Conservation (phyloP, 2,888 invertebrate species). For the Sialis lutaria region DNA sequence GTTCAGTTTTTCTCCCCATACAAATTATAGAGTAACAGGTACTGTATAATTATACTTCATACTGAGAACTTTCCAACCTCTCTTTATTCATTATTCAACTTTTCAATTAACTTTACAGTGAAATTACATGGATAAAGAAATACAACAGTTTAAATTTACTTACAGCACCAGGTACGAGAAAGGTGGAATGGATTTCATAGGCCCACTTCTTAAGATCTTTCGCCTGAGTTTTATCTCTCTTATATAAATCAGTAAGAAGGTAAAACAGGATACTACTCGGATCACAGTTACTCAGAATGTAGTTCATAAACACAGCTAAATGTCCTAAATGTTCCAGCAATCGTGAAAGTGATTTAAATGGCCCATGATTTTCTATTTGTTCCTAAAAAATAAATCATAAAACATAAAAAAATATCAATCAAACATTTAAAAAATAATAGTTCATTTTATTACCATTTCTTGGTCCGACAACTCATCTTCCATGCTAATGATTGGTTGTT, state of each 20-base stretch:
- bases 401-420: not conserved
- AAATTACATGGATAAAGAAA: not conserved
- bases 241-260: slow-evolving; percentile 80
- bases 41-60: too few species aligned
- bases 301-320: slow-evolving; percentile 88
- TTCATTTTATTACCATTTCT: slow-evolving; percentile 38
- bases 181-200: slow-evolving; percentile 95
- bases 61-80: too few species aligned
- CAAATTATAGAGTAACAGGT: too few species aligned
- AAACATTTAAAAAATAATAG: not conserved
- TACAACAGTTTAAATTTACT: slow-evolving; percentile 20
- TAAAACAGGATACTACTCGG: slow-evolving; percentile 52
- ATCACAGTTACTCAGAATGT: slow-evolving; percentile 68
- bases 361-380: slow-evolving; percentile 66
- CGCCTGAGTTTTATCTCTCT: slow-evolving; percentile 45
- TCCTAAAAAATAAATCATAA: slow-evolving; percentile 33
- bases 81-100: too few species aligned
- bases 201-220: slow-evolving; percentile 97
- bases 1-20: too few species aligned
- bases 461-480: slow-evolving; percentile 85
- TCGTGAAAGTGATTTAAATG: slow-evolving; percentile 71
- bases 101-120: too few species aligned
- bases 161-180: slow-evolving; percentile 77
- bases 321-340: slow-evolving; percentile 77
- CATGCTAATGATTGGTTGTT: slow-evolving; percentile 82